Conservation (phyloP, 1,140 invertebrate genomes). For the Gonatopus flavifemur region DNA sequence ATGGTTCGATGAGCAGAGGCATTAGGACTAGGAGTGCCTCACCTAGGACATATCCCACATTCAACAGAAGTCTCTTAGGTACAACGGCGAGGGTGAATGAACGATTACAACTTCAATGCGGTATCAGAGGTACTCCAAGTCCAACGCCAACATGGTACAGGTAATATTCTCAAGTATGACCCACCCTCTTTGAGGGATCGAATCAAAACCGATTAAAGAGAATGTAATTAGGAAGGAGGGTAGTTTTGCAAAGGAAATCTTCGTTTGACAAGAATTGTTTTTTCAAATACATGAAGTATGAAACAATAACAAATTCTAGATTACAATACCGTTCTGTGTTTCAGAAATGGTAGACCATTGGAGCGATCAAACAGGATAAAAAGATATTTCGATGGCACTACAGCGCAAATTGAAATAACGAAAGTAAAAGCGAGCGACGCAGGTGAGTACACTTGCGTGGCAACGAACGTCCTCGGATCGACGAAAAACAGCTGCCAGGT, state of each 20-base stretch:
- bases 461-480: constrained; percentile 61
- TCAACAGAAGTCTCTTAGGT: constrained; percentile 49
- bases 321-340: no score
- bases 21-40: constrained; percentile 54
- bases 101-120: constrained; percentile 60
- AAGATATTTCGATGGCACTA: constrained; percentile 47
- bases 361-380: constrained; percentile 47
- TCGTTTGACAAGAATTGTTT: no score
- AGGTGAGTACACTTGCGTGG: constrained; percentile 73
- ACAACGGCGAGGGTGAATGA: constrained; percentile 58
- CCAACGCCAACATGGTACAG: constrained; percentile 65
- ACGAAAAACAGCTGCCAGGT: constrained; percentile 43
- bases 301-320: no score
- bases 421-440: constrained; percentile 58
- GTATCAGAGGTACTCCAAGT: constrained; percentile 60
- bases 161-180: no score
- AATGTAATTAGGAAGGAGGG: no score
- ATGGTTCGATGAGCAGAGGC: constrained; percentile 44
- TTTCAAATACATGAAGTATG: no score
- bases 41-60: constrained; percentile 52
- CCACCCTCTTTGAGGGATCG: no score
- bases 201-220: no score
- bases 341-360: constrained; percentile 60
- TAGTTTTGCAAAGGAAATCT: no score
- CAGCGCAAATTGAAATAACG: constrained; percentile 58